A percentile compares a stretch with the other conserved stretches of the same genome.
phyloP scores from a whole-genome alignment of 2,888 invertebrate genomes.

The Nezara viridula region DNA sequence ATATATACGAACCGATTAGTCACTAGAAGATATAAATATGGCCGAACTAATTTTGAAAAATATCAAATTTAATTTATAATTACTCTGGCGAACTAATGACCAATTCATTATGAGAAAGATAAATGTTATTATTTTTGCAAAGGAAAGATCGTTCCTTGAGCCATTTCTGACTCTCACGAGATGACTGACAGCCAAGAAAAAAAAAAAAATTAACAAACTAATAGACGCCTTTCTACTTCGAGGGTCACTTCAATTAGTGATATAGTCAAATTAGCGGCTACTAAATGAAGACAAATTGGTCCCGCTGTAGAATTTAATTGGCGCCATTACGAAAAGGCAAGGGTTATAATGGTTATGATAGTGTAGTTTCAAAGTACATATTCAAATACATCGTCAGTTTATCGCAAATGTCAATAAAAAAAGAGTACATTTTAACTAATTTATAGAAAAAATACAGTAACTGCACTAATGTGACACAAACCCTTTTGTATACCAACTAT shows the following conservation, averaged over 20 bases:
- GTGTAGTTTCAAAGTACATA: not conserved
- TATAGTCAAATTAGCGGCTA: not conserved
- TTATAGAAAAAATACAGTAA: too few relatives aligned
- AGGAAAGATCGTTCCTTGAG: not conserved
- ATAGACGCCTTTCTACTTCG: not conserved
- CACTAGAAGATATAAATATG: too few relatives aligned
- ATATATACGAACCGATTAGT: too few relatives aligned
- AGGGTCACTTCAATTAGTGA: conserved; percentile 21
- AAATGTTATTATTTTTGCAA: not conserved
- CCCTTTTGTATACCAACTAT: too few relatives aligned
- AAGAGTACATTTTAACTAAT: too few relatives aligned
- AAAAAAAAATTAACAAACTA: not conserved
- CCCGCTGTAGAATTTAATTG: not conserved
- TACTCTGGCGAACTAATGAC: too few relatives aligned
- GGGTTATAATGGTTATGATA: not conserved
- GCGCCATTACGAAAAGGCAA: not conserved
- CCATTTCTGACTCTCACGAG: not conserved
- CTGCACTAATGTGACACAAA: too few relatives aligned
- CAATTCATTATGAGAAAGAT: not conserved
- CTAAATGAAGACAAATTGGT: not conserved
- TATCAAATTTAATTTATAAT: too few relatives aligned
- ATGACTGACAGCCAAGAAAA: not conserved
- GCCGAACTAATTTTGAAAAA: too few relatives aligned
- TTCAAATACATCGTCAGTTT: too few relatives aligned
- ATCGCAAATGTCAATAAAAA: too few relatives aligned